Evolutionary conservation across 2,888 invertebrate genomes (phyloP), one percentile per base, ranked within the genome.

Genomic region (Cremastinae sp.): DNA sequence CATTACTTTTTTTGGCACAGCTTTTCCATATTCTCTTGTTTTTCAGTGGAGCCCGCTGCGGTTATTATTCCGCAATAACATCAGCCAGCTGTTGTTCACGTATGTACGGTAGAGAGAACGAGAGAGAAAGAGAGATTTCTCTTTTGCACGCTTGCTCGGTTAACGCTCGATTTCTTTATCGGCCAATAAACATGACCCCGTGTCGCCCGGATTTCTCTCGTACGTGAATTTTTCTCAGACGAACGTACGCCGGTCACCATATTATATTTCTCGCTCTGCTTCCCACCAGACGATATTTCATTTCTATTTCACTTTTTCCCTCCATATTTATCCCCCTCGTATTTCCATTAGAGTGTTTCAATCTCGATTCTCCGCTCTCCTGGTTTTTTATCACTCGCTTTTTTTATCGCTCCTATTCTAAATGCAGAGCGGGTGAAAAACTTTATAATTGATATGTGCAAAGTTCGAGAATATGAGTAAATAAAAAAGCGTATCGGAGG

Each of bases 61-160:
- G 75, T 73, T 79, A 79, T 80, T 79, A 79, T 79, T 80, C 76
- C 75, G 79, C 78, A 80, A 80, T 79, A 75, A 78, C 78, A 70
- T 56, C 62, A 45, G 59, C 69, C 58, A 58, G 65, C 75, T 75
- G 71, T 71, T 75, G 73, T 69, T 69, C 41, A 51, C 39, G 69
- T 56, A 53, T 20, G 12, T 47, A 20, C 28, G 74, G 43, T 22
- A 18, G 35, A 39, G 45, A 51, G n/a, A 53, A 65, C 49, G 49
- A 22, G 18, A 49, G 18, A n/a, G 49, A 49, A 41, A 22, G 18
- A 49, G 18, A n/a, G 49, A 49, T 39, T 49, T 41, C n/a, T 41
- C 58, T 47, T 47, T 49, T 58, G 16, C 41, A 39, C 68, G 70
- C 69, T 78, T 74, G 76, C 79, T 76, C 66, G 72, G 72, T 78